Conservation (phyloP, 2,797 vertebrate species). For the Spatula versicolor region DNA sequence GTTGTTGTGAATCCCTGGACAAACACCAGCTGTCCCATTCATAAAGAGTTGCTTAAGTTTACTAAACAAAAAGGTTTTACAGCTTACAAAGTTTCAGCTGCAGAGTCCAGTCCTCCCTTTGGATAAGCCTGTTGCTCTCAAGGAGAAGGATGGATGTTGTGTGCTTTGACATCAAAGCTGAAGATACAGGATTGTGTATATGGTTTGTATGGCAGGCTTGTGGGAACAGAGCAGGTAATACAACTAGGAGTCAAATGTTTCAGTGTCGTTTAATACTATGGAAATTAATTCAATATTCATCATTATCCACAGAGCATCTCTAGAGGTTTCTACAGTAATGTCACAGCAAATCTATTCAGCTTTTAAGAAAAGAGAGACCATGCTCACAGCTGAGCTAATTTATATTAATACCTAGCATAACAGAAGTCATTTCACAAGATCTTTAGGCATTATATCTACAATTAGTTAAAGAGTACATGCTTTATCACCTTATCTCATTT, state of each 20-base stretch:
- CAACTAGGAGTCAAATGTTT: not conserved
- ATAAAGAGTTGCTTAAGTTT: not conserved
- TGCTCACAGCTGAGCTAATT: conserved; percentile 22
- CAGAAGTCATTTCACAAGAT: conserved; percentile 36
- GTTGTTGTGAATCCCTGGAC: not conserved
- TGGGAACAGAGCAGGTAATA: not conserved
- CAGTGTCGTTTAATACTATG: not conserved
- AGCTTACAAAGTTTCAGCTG: not conserved
- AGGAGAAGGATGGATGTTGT: not conserved
- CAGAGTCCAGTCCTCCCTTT: not conserved
- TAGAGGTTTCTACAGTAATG: conserved; percentile 19
- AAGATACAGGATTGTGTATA: not conserved
- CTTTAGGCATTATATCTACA: not conserved
- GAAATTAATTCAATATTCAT: conserved; percentile 58
- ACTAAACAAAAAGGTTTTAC: not conserved
- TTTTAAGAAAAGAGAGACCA: conserved; percentile 23
- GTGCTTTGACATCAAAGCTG: conserved; percentile 24
- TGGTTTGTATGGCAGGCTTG: not conserved
- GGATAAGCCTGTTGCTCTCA: not conserved
- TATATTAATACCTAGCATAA: conserved; percentile 42
- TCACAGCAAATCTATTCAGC: conserved; percentile 28
- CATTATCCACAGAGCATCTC: conserved; percentile 23
- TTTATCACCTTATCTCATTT: conserved; percentile 50
- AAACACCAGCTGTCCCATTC: not conserved
- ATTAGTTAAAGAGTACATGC: conserved; percentile 45